Conservation (phyloP, 1,140 invertebrate species). For the Sinonovacula constricta region DNA sequence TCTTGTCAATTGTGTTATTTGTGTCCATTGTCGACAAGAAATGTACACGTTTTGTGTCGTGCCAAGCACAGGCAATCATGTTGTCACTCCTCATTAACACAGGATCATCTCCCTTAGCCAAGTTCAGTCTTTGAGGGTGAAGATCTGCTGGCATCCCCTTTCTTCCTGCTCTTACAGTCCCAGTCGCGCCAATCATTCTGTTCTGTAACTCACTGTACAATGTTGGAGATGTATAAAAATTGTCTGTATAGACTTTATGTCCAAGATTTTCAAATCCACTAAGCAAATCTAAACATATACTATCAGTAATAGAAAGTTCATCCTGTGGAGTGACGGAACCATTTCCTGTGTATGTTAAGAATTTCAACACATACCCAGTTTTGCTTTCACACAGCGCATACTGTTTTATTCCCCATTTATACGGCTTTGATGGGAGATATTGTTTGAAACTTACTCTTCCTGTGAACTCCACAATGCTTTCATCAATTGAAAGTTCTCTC, state of each 20-base stretch:
- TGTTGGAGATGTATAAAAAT: conserved; percentile 1
- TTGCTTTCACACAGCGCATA: no score
- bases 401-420: no score
- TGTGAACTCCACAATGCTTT: no score
- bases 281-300: background rate
- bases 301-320: conserved; percentile 2
- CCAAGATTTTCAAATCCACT: conserved; percentile 8
- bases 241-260: conserved; percentile 17
- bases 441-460: no score
- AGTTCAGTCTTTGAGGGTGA: background rate
- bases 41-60: conserved; percentile 22
- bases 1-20: conserved; percentile 15
- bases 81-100: no score
- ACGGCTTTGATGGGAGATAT: conserved; percentile 13
- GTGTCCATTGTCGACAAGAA: conserved; percentile 10
- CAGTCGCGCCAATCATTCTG: background rate
- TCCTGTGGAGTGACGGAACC: background rate
- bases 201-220: conserved; percentile 7
- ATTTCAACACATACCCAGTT: background rate
- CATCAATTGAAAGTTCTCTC: background rate
- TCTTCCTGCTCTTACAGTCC: conserved; percentile 12
- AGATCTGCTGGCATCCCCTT: conserved; percentile 17
- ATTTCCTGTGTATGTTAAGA: no score
- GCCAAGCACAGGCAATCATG: conserved; percentile 31
- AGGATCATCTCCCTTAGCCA: conserved; percentile 17